Evolutionary conservation across 53 echinoderm and acorn worm genomes (phyloP).

Genomic region (Holothuria leucospilota): DNA sequence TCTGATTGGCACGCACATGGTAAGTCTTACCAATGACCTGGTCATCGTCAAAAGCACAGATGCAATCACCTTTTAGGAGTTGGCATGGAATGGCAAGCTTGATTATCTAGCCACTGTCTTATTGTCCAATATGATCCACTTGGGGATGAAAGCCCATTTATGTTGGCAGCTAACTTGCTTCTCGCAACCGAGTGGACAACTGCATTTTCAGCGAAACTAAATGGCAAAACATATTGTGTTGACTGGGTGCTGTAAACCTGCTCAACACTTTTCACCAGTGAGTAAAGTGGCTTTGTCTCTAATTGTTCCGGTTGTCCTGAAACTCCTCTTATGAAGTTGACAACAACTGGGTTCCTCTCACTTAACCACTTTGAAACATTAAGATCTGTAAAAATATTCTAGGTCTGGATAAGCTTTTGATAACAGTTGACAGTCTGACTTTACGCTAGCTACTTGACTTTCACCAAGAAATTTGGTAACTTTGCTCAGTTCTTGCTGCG

Average conservation of each 20-base stretch:
- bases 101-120: conserved; percentile 2
- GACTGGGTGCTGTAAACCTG: not conserved
- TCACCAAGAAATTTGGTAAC: not conserved
- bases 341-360: not conserved
- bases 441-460: not conserved
- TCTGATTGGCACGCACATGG: too few species aligned
- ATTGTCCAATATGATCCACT: not conserved
- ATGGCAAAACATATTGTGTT: not conserved
- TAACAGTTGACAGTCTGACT: not conserved
- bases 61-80: conserved; percentile 3
- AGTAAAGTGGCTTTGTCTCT: not conserved
- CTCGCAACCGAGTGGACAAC: not conserved
- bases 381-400: not conserved
- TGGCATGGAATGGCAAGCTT: not conserved
- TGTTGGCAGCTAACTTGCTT: too few species aligned
- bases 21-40: too few species aligned
- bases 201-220: not conserved
- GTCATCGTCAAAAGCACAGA: conserved; percentile 13
- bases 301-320: not conserved
- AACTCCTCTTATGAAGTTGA: not conserved
- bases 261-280: not conserved
- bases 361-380: not conserved
- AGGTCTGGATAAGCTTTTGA: not conserved
- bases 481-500: not conserved
- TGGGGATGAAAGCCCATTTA: too few species aligned